These are phyloP conservation scores for Oryctolagus cuniculus DNA, from an alignment of 2,113 vertebrate species.

Conservation along the genomic window DNA sequence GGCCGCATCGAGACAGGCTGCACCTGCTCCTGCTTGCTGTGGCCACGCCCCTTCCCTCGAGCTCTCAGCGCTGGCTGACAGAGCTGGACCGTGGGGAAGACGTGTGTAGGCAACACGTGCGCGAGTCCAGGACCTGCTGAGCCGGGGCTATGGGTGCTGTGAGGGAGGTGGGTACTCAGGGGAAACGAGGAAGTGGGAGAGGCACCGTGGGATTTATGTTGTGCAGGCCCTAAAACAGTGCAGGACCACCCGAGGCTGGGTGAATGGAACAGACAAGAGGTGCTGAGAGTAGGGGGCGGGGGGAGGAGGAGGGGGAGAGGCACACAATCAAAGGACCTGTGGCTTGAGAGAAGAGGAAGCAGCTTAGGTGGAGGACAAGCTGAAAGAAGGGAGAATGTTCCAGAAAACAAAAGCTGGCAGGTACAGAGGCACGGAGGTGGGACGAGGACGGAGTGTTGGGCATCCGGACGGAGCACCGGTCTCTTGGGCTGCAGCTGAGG, in stretches of 20 bases:
- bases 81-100: background rate
- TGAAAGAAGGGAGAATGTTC: background rate
- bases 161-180: background rate
- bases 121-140: background rate
- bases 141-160: background rate
- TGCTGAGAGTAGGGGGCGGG: background rate
- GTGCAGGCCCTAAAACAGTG: background rate
- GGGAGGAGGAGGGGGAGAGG: background rate
- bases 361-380: background rate
- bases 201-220: background rate
- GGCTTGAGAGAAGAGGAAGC: background rate
- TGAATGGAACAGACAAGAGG: background rate
- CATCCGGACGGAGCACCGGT: background rate
- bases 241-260: background rate
- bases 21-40: background rate
- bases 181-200: background rate
- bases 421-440: background rate
- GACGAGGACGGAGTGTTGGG: background rate
- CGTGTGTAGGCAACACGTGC: accelerated
- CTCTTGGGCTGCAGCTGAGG: accelerated
- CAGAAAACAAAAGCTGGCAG: background rate
- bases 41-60: background rate
- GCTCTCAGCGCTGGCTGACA: background rate
- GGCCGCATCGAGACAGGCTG: background rate
- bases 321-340: background rate